Base-by-base conservation (phyloP, 2,888 invertebrate species). In the Lasioglossum malachurum region DNA sequence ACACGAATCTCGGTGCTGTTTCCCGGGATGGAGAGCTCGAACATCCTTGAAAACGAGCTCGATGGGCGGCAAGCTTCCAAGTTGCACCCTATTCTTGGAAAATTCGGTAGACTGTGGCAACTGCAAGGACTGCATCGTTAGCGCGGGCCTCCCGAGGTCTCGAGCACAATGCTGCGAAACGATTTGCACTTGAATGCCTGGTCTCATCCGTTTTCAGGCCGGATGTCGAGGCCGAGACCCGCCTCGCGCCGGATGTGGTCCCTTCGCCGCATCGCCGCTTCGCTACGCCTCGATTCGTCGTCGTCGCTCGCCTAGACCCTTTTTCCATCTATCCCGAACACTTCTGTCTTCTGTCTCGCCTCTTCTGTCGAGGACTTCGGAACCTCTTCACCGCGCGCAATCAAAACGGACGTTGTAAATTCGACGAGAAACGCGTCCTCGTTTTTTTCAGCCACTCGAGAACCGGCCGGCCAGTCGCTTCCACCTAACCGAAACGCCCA, bases 161-260 rank as follows among this genome's bases (percentile, higher is more conserved):
- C 87, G 35, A 71, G 88, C 82, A 92, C 91, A 92, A 92, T 90
- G 89, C 90, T 77, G 90, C 88, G 87, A 91, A 93, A 92, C 92
- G 92, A 94, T 94, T 94, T 93, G 93, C 93, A 93, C 93, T 93
- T 92, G 92, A 93, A 93, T 93, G 90, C 91, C 83, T 85, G 89
- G 86, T 83, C 87, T 87, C 87, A 86, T 90, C 90, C 89, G 89
- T 85, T 85, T 87, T 80, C 85, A 87, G 91, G 87, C 93, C 92
- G 93, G 93, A 93, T 92, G 92, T 38, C 10, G 69, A 31, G 35
- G 67, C 67, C 81, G 86, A 88, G 91, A 87, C 87, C 84, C 90
- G 89, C 83, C 88, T 92, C 82, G 77, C 83, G 73, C 90, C 90
- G 90, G 92, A 91, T 87, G 88, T 89, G 80, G 71, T 78, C 87